Evolutionary conservation across 2,888 invertebrate species (phyloP), one percentile per base, ranked within the genome.

Genomic region (Ormyrus rosae): DNA sequence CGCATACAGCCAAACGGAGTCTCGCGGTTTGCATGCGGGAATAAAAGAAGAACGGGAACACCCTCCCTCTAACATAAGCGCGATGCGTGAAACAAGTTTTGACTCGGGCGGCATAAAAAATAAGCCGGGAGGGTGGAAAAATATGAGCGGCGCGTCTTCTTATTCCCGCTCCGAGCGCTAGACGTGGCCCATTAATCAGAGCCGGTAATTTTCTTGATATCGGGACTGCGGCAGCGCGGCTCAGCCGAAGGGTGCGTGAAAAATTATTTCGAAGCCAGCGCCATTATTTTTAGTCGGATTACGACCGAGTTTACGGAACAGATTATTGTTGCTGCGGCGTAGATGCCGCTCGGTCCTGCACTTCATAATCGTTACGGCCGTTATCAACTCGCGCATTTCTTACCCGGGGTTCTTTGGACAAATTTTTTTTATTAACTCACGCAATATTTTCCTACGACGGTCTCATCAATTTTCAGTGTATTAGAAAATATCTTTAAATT

Each of bases 31-130:
- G 11, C 56, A 34, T 53, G 11, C 56, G 3, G 34, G 48, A 60
- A 51, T 7, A 5, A 45, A 13, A 51, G 6, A 46, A 13, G 13
- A 0, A 13, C 8, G n/a, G 53, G 7, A 50, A 34, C 19, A 10
- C 13, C 13, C 6, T 6, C 74, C 50, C 48, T 64, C 61, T 64
- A 51, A 13, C 13, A 13, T 13, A 13, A 9, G 71, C 80, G 70
- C 72, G 78, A 83, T 81, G 83, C 82, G 83, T 83, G 81, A 82
- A 83, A 82, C 84, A 79, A 84, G 82, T 79, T 83, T 70, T 76
- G 81, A 79, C 77, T 80, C 34, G 58, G 19, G 53, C 60, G 6
- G 75, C 63, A 64, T 64, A 69, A 74, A 69, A 73, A 69, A 69
- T 74, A 58, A 10, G 19, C 10, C 63, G 48, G 10, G 19, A 51